Evolutionary conservation across 2,888 invertebrate species (phyloP).

Genomic region (Drosophila merina): DNA sequence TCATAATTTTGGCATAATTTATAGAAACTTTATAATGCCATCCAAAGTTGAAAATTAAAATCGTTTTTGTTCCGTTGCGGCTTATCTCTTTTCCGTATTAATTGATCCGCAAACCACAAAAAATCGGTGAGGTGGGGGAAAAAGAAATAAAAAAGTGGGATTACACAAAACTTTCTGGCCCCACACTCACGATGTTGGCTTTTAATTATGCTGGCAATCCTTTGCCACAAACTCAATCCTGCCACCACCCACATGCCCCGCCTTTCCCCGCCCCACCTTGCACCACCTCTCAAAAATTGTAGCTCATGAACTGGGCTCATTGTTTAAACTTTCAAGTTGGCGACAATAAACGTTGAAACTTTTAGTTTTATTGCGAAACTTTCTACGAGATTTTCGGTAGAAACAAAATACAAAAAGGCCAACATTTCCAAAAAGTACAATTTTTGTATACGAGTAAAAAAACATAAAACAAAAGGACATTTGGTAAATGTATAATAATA

Average conservation of each 20-base stretch:
- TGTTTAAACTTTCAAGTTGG: conserved; percentile 77
- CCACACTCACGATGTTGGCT: conserved; percentile 53
- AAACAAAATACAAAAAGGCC: conserved; percentile 57
- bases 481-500: conserved; percentile 72
- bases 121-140: not conserved
- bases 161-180: conserved; percentile 48
- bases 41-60: conserved; percentile 26
- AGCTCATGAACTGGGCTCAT: conserved; percentile 75
- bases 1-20: conserved; percentile 58
- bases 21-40: conserved; percentile 34
- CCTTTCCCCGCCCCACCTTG: too few relatives aligned
- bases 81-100: conserved; percentile 60
- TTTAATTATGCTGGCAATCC: conserved; percentile 71
- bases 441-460: not conserved
- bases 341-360: conserved; percentile 77
- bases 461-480: conserved; percentile 27
- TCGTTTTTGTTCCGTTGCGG: conserved; percentile 41
- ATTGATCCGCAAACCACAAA: conserved; percentile 42
- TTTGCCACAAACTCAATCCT: conserved; percentile 34
- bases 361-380: conserved; percentile 76
- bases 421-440: conserved; percentile 12
- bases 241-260: conserved; percentile 4
- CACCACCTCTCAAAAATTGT: conserved; percentile 51
- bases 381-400: conserved; percentile 74
- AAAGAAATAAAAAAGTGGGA: conserved; percentile 26